phyloP scores from a whole-genome alignment of 2,113 vertebrate species.

The Saimiri boliviensis region DNA sequence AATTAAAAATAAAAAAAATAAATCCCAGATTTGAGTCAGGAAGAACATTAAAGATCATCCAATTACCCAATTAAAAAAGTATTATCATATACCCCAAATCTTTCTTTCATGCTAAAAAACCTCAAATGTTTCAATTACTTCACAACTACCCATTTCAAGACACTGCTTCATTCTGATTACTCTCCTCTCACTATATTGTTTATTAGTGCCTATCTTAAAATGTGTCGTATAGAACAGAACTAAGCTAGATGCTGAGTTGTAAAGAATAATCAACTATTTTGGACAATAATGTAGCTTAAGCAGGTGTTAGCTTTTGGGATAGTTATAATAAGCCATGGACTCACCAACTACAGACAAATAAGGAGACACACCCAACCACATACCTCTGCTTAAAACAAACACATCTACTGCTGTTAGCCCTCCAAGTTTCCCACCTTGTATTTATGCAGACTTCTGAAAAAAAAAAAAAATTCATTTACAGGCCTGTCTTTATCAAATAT shows the following conservation, averaged over 20 bases:
- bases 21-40: background rate
- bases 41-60: conserved; percentile 38
- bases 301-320: background rate
- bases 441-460: background rate
- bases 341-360: conserved; percentile 24
- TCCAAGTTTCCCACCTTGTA: background rate
- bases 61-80: background rate
- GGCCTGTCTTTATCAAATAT: too few species aligned
- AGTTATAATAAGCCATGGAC: conserved; percentile 37
- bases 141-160: conserved; percentile 46
- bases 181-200: background rate
- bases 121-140: conserved; percentile 38
- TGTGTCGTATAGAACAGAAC: background rate
- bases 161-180: conserved; percentile 17
- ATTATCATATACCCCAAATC: background rate
- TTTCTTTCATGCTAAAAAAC: conserved; percentile 16
- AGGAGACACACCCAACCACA: background rate
- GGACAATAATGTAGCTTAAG: background rate
- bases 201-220: conserved; percentile 31
- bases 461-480: background rate
- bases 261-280: conserved; percentile 41
- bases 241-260: background rate
- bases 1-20: too few species aligned
- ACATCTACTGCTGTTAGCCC: background rate
- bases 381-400: background rate